Evolutionary conservation across 2,888 invertebrate species (phyloP), one percentile per base, ranked within the genome.

Genomic region (Polymixis flavicincta): DNA sequence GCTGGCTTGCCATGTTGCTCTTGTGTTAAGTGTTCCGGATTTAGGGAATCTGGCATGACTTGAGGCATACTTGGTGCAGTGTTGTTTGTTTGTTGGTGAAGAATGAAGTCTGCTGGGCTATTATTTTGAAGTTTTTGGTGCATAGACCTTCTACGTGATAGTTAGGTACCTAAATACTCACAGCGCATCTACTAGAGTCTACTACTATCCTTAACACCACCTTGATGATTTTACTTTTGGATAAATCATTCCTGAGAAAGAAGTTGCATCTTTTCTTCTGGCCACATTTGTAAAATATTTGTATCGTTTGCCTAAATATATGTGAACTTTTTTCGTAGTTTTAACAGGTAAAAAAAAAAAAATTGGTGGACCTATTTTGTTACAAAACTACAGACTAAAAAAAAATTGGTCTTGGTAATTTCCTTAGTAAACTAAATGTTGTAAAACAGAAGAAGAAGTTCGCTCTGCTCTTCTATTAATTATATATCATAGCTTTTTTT

Each of bases 11-110:
- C 73, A 75, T 83, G 86, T 85, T 82, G 83, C 72, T 87, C 55
- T 76, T 74, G 83, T 85, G 84, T 87, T 85, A 85, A 85, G 68
- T 78, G 75, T 69, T 77, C 61, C 32, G 71, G 80, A 77, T 82
- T 85, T 87, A 9, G 67, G 28, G 32, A 82, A 61, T 73, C 66
- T 32, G 9, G 61, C 65, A 63, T 63, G 65, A 67, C 66, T 82
- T 71, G 68, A 19, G 59, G 68, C 60, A 66, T 84, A 75, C 71
- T 82, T 71, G 64, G 63, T 70, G 37, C 57, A 63, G 7, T 54
- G 28, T 37, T 55, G 70, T 70, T 80, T 66, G 37, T 45, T n/a
- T 2, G 42, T 55, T 45, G 8, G 13, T 54, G 32, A 14, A 55
- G 59, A 59, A 68, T 76, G 19, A 50, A 42, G 37, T 48, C 11